Evolutionary conservation across 1,140 invertebrate species (phyloP).

Genomic region (Xylocopa sonorina): DNA sequence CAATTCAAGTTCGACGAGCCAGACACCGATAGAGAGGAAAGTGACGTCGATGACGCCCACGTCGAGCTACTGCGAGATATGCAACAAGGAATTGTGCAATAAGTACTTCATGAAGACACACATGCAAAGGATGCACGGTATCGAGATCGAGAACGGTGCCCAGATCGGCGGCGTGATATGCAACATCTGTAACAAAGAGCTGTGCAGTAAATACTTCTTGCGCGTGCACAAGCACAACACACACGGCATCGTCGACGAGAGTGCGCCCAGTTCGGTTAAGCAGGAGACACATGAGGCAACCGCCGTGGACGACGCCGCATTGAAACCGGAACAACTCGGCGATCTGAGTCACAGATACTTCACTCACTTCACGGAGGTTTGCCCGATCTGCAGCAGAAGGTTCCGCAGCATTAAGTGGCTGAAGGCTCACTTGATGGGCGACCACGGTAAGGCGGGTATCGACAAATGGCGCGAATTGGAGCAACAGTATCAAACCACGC

Average conservation of each 20-base stretch:
- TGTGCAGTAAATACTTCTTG: conserved; percentile 98
- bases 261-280: conserved; percentile 67
- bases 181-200: conserved; percentile 98
- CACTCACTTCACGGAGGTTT: conserved; percentile 89
- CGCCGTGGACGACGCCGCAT: conserved; percentile 79
- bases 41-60: conserved; percentile 84
- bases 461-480: conserved; percentile 89
- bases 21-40: conserved; percentile 64
- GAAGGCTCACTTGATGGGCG: conserved; percentile 92
- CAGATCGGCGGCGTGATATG: conserved; percentile 96
- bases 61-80: conserved; percentile 98
- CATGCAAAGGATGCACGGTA: conserved; percentile 99
- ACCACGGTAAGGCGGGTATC: conserved; percentile 89
- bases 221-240: conserved; percentile 98
- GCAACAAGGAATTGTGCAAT: conserved; percentile 99
- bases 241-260: conserved; percentile 94
- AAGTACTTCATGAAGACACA: conserved; percentile 99
- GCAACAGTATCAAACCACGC: conserved; percentile 78
- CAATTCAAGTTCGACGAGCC: conserved; percentile 48
- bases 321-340: conserved; percentile 82
- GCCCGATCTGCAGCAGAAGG: conserved; percentile 92
- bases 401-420: conserved; percentile 96
- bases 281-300: conserved; percentile 64
- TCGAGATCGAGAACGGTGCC: conserved; percentile 95
- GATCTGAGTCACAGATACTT: conserved; percentile 86